These are phyloP conservation scores for Eulemur rubriventer DNA, from an alignment of 2,797 vertebrate species.

Conservation along the genomic window DNA sequence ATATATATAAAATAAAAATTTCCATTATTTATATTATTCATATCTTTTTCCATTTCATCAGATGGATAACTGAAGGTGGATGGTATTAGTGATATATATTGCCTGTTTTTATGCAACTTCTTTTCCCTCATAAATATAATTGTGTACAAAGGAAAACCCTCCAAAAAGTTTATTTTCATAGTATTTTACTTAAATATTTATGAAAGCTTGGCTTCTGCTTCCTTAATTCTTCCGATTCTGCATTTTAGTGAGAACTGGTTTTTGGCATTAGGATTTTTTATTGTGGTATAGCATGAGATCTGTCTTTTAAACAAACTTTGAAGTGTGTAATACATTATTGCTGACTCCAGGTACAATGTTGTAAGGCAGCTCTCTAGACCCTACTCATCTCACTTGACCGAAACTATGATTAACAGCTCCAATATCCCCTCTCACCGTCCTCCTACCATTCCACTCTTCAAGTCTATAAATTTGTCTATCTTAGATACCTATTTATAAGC, in stretches of 20 bases:
- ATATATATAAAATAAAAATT: neutral
- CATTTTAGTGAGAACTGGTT: neutral
- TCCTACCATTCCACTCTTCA: neutral
- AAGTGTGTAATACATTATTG: neutral
- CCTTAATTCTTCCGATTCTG: neutral
- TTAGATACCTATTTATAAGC: neutral
- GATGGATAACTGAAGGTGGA: neutral
- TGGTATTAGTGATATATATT: neutral
- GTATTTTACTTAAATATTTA: neutral
- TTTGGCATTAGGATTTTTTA: neutral
- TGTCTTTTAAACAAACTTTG: neutral
- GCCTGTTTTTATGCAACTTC: neutral
- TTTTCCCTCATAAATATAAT: neutral
- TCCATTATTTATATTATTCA: neutral
- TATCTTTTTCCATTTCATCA: neutral
- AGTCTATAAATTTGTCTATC: neutral
- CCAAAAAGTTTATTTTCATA: neutral
- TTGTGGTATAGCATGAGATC: neutral
- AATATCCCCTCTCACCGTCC: neutral
- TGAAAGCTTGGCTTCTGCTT: neutral
- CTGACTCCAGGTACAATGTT: neutral
- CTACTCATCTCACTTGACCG: neutral
- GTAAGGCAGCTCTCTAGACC: no score
- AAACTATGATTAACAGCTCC: neutral
- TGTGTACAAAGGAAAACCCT: neutral